phyloP scores from a whole-genome alignment of 2,888 invertebrate species.

The Ophion slaviceki region DNA sequence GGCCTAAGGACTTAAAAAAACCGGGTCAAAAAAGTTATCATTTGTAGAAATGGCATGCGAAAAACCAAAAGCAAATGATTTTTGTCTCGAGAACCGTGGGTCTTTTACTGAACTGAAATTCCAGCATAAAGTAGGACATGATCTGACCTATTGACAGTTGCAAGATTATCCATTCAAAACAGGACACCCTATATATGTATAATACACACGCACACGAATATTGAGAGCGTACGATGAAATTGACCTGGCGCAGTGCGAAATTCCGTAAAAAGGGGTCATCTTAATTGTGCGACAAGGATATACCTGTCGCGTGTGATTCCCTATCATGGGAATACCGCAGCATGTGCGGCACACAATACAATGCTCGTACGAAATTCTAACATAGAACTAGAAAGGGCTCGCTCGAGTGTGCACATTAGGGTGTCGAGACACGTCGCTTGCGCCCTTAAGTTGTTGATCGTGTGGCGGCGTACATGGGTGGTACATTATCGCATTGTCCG shows the following conservation, averaged over 20 bases:
- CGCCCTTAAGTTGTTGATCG: not conserved
- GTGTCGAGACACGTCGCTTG: not conserved
- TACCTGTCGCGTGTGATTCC: constrained; percentile 43
- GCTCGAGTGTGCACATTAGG: not conserved
- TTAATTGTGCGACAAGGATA: not conserved
- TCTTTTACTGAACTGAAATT: no score
- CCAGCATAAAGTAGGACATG: no score
- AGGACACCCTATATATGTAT: no score
- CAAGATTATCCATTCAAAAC: no score
- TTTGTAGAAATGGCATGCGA: no score
- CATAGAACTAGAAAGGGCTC: not conserved
- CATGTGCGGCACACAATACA: constrained; percentile 40
- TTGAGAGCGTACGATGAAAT: constrained; percentile 1
- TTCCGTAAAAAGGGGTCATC: constrained; percentile 4
- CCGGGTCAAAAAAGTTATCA: no score
- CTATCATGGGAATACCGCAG: constrained; percentile 53
- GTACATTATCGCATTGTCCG: constrained; percentile 6
- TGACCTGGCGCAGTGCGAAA: not conserved
- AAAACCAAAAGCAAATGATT: no score
- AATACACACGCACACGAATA: no score
- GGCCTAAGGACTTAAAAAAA: no score
- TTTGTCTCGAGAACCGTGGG: no score
- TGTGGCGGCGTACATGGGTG: not conserved
- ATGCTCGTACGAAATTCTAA: not conserved
- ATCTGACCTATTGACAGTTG: no score